A percentile compares a stretch with the other conserved stretches of the same genome.
phyloP scores from a whole-genome alignment of 2,113 vertebrate species.

The Raphicerus campestris region DNA sequence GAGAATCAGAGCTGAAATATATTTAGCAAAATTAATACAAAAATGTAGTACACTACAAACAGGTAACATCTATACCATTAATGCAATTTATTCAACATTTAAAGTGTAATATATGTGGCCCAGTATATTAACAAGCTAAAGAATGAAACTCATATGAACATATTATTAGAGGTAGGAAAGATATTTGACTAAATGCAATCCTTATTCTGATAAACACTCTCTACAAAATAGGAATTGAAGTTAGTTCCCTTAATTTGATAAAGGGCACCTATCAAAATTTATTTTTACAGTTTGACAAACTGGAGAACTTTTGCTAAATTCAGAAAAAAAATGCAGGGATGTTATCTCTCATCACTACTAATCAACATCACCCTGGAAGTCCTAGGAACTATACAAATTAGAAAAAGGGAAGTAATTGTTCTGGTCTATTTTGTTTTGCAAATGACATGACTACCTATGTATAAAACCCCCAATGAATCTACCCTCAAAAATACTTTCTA shows the following conservation, averaged over 20 bases:
- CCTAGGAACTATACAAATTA: background rate
- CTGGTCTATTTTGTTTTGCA: background rate
- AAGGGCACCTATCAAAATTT: background rate
- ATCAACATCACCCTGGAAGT: background rate
- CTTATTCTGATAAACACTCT: background rate
- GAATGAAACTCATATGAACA: background rate
- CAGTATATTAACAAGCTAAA: background rate
- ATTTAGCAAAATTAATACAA: background rate
- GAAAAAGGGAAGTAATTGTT: background rate
- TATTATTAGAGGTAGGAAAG: background rate
- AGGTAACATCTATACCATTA: background rate
- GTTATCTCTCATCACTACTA: background rate
- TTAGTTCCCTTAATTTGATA: background rate
- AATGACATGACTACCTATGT: background rate
- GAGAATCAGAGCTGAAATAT: background rate
- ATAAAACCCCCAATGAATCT: background rate
- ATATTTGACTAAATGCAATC: background rate
- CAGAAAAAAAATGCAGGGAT: background rate
- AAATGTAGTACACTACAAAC: background rate
- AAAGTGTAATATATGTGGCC: background rate
- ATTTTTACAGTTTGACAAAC: background rate
- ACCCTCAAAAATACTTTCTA: background rate
- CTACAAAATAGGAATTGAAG: background rate
- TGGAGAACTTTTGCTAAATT: background rate
- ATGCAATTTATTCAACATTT: background rate